Evolutionary conservation across 2,113 vertebrate genomes (phyloP).

Genomic region (Myotis davidii): DNA sequence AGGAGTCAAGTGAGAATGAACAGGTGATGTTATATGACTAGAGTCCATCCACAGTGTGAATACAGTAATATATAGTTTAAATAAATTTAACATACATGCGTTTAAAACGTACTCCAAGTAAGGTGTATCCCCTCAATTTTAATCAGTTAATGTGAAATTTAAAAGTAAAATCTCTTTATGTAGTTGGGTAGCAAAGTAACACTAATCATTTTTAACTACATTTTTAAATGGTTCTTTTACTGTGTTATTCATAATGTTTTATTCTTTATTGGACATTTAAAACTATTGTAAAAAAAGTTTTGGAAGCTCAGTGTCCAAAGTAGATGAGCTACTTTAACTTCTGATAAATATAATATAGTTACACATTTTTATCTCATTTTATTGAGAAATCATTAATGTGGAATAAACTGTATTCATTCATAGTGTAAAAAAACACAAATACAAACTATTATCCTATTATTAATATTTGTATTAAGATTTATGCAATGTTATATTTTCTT

Average conservation of each 20-base stretch:
- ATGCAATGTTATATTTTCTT: neutral
- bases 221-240: conserved; percentile 25
- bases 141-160: conserved; percentile 3
- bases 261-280: neutral
- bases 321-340: neutral
- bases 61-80: neutral
- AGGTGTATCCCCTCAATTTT: neutral
- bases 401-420: no score
- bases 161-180: neutral
- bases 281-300: neutral
- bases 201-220: neutral
- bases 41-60: neutral
- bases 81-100: neutral
- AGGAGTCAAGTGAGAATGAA: neutral
- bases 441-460: neutral
- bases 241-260: conserved; percentile 48
- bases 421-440: neutral
- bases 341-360: neutral
- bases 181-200: neutral
- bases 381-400: no score
- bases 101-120: neutral
- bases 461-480: neutral
- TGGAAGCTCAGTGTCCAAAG: neutral
- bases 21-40: neutral
- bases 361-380: no score